Evolutionary conservation across 1,140 invertebrate genomes (phyloP).

Genomic region (Lordiphosa mommai): DNA sequence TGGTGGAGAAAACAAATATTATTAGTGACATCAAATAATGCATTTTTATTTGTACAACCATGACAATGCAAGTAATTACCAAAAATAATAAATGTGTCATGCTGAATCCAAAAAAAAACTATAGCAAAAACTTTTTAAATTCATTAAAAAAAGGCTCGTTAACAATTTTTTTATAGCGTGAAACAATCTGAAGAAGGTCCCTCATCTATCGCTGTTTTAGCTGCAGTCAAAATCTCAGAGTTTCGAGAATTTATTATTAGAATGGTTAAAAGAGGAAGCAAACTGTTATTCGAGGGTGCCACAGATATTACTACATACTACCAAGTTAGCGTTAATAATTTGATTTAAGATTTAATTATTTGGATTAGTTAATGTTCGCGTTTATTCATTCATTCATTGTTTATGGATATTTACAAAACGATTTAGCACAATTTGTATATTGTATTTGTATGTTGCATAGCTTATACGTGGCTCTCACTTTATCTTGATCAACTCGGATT

Average conservation of each 20-base stretch:
- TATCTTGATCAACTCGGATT: slow-evolving; percentile 16
- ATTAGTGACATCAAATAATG: slow-evolving; percentile 24
- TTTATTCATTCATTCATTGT: slow-evolving; percentile 35
- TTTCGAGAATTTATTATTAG: no score
- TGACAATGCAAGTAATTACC: neutral
- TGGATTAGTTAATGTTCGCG: slow-evolving; percentile 33
- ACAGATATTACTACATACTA: no score
- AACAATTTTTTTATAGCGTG: no score
- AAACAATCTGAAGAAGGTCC: no score
- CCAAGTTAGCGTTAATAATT: no score
- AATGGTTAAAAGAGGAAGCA: no score
- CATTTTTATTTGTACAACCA: slow-evolving; percentile 15
- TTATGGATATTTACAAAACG: slow-evolving; percentile 51
- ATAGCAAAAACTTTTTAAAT: no score
- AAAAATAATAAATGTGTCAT: neutral
- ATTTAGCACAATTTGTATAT: slow-evolving; percentile 47
- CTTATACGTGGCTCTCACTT: neutral
- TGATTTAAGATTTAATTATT: neutral
- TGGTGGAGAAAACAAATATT: neutral
- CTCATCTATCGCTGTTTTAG: no score
- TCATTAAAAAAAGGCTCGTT: no score
- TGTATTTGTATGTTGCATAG: slow-evolving; percentile 14
- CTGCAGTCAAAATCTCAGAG: no score
- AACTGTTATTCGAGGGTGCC: no score
- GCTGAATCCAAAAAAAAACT: neutral